Conservation (phyloP, 2,888 invertebrate genomes). For the Ochlodes sylvanus region DNA sequence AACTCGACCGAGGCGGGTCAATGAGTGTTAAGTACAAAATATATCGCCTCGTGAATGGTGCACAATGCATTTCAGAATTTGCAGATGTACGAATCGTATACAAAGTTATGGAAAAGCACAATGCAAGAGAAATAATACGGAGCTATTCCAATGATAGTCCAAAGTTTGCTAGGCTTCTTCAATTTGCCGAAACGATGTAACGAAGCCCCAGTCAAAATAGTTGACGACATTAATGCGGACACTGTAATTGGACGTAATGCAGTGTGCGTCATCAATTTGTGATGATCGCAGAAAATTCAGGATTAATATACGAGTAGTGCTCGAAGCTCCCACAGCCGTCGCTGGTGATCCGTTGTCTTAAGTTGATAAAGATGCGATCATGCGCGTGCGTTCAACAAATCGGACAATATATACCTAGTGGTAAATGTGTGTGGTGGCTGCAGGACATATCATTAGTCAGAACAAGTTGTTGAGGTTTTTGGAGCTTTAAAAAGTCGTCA, state of each 20-base stretch:
- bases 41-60: neutral
- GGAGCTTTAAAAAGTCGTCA: too few species aligned
- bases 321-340: neutral
- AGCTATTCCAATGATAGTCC: neutral
- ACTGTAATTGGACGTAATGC: conserved; percentile 4
- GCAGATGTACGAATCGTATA: neutral
- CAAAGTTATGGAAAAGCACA: too few species aligned
- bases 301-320: neutral
- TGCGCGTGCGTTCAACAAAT: too few species aligned
- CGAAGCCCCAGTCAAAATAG: conserved; percentile 7
- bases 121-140: too few species aligned
- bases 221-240: neutral
- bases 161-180: neutral
- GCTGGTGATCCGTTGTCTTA: neutral
- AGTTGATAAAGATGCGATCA: neutral
- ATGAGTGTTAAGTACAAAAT: conserved; percentile 24
- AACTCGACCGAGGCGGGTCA: conserved; percentile 15
- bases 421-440: too few species aligned
- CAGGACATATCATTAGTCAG: too few species aligned
- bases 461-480: too few species aligned
- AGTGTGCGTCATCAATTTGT: conserved; percentile 2
- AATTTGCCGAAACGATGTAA: conserved; percentile 6
- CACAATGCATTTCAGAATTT: too few species aligned
- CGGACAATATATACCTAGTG: too few species aligned
- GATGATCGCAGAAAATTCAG: neutral